Base-by-base conservation (phyloP, 2,797 vertebrate species). In the Propithecus perrieri region DNA sequence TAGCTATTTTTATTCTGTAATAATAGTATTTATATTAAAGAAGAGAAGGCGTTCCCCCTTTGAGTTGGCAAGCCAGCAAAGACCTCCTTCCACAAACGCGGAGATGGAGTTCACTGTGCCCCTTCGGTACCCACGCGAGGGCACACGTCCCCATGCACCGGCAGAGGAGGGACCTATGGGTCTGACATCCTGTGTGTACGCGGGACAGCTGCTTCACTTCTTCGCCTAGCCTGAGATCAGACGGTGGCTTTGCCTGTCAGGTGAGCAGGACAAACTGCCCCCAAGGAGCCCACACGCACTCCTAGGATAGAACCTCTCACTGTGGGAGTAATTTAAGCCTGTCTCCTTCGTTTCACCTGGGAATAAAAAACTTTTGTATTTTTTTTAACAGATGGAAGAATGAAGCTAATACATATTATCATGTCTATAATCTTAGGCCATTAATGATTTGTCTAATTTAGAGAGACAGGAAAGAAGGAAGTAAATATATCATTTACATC, bases 61-160 rank as follows among this genome's bases (percentile, higher is more conserved):
- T 24, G 12, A 28, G 0, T 24, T 26, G 43, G 46, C 9, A 20
- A 72, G 30, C 22, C 53, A 28, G 14, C 1, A 18, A 35, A 20
- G 1, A 5, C 17, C 14, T 76, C 13, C n/a, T 26, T 53, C 35
- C 17, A 4, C 3, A 65, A 35, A 79, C 26, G 1, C 53, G 48
- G 28, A 67, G 33, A 10, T 20, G 5, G 17, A 28, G 15, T 30
- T 22, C 26, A 12, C 7, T 7, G 15, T 15, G 7, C 8, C 48
- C 9, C 55, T 14, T n/a, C 24, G 5, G 14, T 2, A 3, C 30
- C 18, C 0, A 0, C 4, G 7, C 0, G 2, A 8, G 65, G 48
- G 22, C 12, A 22, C 8, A 11, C 10, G 4, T 7, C 11, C 24
- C 38, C 3, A 2, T 2, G 33, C 2, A 1, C 7, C 24, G 35